phyloP scores from a whole-genome alignment of 2,797 vertebrate species.

The Rhynchotus rufescens region DNA sequence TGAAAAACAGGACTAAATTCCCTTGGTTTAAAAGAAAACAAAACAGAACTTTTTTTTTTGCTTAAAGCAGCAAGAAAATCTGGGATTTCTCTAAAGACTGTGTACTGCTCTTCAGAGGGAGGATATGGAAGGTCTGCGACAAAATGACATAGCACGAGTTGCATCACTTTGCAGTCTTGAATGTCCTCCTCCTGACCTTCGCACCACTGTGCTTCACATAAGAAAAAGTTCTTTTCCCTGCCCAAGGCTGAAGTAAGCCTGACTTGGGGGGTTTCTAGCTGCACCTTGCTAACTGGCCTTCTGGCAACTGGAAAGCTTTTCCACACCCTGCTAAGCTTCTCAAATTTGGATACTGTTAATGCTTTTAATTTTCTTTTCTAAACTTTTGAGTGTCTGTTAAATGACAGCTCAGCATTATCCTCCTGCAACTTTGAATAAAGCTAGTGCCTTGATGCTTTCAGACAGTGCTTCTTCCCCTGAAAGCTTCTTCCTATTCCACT shows the following conservation, averaged over 20 bases:
- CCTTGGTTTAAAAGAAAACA: background rate
- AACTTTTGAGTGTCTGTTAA: background rate
- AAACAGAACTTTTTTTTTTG: background rate
- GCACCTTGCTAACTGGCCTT: background rate
- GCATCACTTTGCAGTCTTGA: slow-evolving; percentile 45
- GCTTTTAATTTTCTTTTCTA: background rate
- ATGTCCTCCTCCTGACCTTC: slow-evolving; percentile 47
- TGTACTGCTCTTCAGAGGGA: background rate
- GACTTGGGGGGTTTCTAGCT: background rate
- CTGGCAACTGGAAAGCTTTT: background rate
- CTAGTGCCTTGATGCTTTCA: background rate
- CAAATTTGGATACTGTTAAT: background rate
- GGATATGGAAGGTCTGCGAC: background rate
- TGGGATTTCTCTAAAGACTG: background rate
- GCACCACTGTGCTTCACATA: background rate
- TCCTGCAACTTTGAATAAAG: background rate
- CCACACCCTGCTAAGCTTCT: background rate
- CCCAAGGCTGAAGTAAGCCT: background rate
- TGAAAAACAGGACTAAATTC: background rate
- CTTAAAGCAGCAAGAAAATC: background rate
- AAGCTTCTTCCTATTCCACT: background rate
- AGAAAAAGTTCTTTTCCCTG: slow-evolving; percentile 22
- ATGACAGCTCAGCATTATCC: background rate
- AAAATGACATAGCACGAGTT: slow-evolving; percentile 64
- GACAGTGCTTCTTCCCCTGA: background rate